Evolutionary conservation across 2,113 vertebrate genomes (phyloP).

Genomic region (Pagrus major): DNA sequence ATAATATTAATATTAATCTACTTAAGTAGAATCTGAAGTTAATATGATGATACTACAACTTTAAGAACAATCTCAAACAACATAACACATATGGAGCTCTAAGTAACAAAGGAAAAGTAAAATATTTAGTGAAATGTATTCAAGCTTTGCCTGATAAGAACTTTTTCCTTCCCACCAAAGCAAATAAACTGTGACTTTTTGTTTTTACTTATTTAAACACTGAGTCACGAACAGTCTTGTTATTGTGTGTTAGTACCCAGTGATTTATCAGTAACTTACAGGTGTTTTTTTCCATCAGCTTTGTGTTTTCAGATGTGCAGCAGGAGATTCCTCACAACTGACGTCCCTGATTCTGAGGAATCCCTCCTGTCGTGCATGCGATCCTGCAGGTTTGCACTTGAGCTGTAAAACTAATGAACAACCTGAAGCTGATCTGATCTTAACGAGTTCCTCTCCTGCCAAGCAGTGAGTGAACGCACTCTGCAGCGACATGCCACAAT

Average conservation of each 20-base stretch:
- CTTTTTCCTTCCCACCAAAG: not conserved
- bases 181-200: not conserved
- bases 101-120: not conserved
- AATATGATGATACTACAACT: not conserved
- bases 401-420: conserved; percentile 46
- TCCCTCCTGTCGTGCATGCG: conserved; percentile 21
- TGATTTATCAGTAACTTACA: not conserved
- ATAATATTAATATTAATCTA: not conserved
- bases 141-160: not conserved
- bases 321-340: conserved; percentile 39
- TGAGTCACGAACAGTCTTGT: not conserved
- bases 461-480: conserved; percentile 23
- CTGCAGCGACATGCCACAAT: conserved; percentile 9
- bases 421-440: conserved; percentile 29
- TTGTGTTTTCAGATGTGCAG: conserved; percentile 37
- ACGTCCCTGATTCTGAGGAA: conserved; percentile 15
- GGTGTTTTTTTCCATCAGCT: not conserved
- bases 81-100: too few relatives aligned
- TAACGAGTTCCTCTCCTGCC: conserved; percentile 18
- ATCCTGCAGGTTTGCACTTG: conserved; percentile 40
- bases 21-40: not conserved
- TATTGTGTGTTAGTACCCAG: not conserved
- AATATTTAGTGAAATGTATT: not conserved
- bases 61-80: not conserved
- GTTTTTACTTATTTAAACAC: not conserved